A percentile compares a stretch with the other conserved stretches of the same genome.
Conservation (phyloP, 2,113 vertebrate species). For the Centrocercus urophasianus region DNA sequence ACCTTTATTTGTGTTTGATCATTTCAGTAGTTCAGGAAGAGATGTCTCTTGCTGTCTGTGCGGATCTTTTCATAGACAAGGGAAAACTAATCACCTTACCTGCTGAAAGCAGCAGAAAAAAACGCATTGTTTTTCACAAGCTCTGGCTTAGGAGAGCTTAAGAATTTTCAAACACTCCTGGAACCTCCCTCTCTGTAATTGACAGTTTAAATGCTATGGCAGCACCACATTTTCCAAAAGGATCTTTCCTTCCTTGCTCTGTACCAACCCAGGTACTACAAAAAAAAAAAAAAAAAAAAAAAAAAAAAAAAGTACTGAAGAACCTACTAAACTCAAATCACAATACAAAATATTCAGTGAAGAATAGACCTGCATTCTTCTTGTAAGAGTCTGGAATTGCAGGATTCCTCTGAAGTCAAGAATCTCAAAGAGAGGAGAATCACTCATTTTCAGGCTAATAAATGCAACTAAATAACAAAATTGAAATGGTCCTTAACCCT, state of each 20-base stretch:
- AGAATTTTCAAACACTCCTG: neutral
- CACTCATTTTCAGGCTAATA: neutral
- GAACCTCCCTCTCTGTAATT: neutral
- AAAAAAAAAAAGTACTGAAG: neutral
- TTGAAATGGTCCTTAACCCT: neutral
- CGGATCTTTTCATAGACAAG: neutral
- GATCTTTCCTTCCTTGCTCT: neutral
- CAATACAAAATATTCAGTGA: neutral
- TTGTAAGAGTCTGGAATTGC: neutral
- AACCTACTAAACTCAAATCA: neutral
- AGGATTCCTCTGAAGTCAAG: rapidly evolving
- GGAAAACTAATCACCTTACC: neutral
- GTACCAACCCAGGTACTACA: neutral
- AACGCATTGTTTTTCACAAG: neutral
- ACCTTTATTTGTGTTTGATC: neutral
- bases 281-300: neutral
- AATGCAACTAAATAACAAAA: neutral
- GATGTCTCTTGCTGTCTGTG: neutral
- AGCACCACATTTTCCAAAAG: neutral
- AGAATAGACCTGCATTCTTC: neutral
- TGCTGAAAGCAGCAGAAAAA: neutral
- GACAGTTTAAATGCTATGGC: neutral
- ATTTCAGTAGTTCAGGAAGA: neutral
- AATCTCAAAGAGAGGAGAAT: neutral
- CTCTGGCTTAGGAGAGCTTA: neutral